Evolutionary conservation across 1,140 invertebrate species (phyloP).

Genomic region (Orchestia grillus): DNA sequence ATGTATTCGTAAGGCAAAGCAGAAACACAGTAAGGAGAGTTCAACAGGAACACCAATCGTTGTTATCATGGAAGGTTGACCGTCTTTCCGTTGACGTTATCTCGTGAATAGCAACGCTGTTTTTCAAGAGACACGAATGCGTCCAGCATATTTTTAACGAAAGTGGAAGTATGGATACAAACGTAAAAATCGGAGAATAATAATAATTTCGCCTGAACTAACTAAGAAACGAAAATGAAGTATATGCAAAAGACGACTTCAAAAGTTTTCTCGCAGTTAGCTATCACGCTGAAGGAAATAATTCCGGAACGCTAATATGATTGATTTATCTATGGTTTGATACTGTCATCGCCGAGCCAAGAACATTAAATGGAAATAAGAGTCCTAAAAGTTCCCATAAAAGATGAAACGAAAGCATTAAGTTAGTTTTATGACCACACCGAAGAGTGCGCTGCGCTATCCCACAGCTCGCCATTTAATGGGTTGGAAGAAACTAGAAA

Average conservation of each 20-base stretch:
- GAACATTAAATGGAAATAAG: not conserved
- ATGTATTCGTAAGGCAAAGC: not conserved
- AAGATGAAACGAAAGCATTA: not conserved
- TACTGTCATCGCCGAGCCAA: not conserved
- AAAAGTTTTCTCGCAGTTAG: not conserved
- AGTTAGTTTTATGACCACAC: constrained; percentile 9
- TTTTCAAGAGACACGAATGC: too few relatives aligned
- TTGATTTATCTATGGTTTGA: not conserved
- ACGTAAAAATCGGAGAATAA: too few relatives aligned
- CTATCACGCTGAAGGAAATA: not conserved
- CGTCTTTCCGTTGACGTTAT: not conserved
- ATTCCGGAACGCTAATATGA: not conserved
- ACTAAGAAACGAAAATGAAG: too few relatives aligned
- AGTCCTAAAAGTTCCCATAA: not conserved
- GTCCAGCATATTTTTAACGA: too few relatives aligned
- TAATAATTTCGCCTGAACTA: too few relatives aligned
- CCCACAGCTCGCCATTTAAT: not conserved
- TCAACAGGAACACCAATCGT: not conserved
- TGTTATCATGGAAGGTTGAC: not conserved
- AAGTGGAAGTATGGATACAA: too few relatives aligned
- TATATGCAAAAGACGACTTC: too few relatives aligned
- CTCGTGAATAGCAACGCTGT: not conserved
- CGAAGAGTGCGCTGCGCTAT: not conserved
- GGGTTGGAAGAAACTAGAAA: not conserved
- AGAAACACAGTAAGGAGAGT: not conserved